Evolutionary conservation across 2,888 invertebrate genomes (phyloP), one percentile per base, ranked within the genome.

Genomic region (Oegoconia quadripuncta): DNA sequence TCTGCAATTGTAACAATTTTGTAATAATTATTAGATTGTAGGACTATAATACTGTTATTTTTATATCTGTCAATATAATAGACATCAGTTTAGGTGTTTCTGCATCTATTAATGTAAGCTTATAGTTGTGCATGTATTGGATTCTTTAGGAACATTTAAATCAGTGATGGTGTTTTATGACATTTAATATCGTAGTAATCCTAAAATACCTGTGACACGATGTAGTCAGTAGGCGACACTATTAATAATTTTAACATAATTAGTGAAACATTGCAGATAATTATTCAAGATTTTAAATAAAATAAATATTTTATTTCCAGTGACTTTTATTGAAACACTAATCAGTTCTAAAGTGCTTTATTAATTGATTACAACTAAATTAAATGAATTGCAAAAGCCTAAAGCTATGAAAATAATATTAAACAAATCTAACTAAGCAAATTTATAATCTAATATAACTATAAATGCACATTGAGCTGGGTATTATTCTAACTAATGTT

Each of bases 401-500:
- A 25, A 4, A 14, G 6, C 13, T 13, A 42, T 2, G 3, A 18
- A n/a, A 6, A 6, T 18, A 31, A 18, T 18, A 14, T 15, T 29
- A 20, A 20, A 20, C 12, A 32, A 12, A 13, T n/a, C 11, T 11
- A 14, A 15, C 27, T 27, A 11, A n/a, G n/a, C 9, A 20, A 31
- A 27, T 18, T 18, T 15, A 13, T 17, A 20, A 13, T 17, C 13
- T 16, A 32, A 25, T 26, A 40, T 43, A 52, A 48, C 50, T 59
- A 70, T 74, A 76, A 76, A 76, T 76, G 75, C 75, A 71, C 55
- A 46, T 65, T 63, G 67, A 67, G 64, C 66, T 44, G 39, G 43
- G 40, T 44, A 26, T 30, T 34, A 37, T 31, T 31, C 26, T 37
- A 39, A 42, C n/a, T 25, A 33, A 32, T 16, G 7, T n/a, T 2